Evolutionary conservation across 2,113 vertebrate species (phyloP).

Genomic region (Clinocottus analis): DNA sequence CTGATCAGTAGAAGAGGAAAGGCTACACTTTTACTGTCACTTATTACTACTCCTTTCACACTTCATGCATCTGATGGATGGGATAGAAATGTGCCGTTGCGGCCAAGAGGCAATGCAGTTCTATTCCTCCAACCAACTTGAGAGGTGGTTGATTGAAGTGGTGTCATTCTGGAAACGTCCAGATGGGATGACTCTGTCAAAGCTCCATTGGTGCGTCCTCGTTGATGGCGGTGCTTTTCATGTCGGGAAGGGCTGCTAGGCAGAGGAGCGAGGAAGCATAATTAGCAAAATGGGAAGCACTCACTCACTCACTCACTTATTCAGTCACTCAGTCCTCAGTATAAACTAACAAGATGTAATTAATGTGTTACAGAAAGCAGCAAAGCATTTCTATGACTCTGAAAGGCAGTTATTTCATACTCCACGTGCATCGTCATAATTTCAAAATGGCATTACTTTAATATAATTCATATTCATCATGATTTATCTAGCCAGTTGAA

Average conservation of each 20-base stretch:
- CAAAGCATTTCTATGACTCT: not conserved
- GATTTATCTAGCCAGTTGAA: slow-evolving; percentile 3
- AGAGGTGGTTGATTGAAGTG: not conserved
- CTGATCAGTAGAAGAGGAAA: slow-evolving; percentile 2
- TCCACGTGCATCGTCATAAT: slow-evolving; percentile 1
- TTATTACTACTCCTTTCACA: slow-evolving; percentile 3
- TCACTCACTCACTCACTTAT: not conserved
- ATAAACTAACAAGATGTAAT: not conserved
- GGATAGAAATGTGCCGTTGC: not conserved
- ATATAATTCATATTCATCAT: slow-evolving; percentile 18
- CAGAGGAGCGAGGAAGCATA: not conserved
- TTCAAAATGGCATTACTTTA: slow-evolving; percentile 1
- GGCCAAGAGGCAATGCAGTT: too few relatives aligned
- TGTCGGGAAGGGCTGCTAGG: too few relatives aligned
- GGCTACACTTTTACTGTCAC: not conserved
- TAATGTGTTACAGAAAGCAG: not conserved
- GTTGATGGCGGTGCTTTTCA: not conserved
- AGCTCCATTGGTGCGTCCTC: not conserved
- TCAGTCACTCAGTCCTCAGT: not conserved
- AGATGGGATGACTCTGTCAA: not conserved
- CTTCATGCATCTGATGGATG: not conserved
- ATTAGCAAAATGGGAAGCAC: not conserved
- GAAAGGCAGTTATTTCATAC: slow-evolving; percentile 15
- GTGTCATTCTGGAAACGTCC: not conserved
- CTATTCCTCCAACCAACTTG: not conserved